Percentiles rank a stretch among this genome's conserved stretches.
These are phyloP conservation scores for Blera fallax DNA, from an alignment of 2,888 invertebrate species.

Conservation along the genomic window DNA sequence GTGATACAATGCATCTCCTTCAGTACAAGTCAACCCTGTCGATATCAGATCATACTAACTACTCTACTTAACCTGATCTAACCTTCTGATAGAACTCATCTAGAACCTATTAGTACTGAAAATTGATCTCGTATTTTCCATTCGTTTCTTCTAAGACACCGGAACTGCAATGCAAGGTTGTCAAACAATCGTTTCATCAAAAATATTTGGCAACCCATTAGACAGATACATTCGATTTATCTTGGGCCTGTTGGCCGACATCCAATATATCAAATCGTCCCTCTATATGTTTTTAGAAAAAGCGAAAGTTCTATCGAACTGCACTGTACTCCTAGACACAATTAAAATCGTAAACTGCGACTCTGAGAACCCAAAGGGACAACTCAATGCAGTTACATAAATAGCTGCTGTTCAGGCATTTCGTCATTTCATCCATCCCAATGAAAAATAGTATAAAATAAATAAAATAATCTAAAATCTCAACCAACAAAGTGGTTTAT, in stretches of 20 bases:
- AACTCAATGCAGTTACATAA: slow-evolving; percentile 39
- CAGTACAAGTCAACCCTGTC: too few species aligned
- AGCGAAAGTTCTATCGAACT: slow-evolving; percentile 36
- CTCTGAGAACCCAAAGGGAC: neutral
- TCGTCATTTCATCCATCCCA: slow-evolving; percentile 27
- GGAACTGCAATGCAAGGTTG: slow-evolving; percentile 48
- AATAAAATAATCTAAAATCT: slow-evolving; percentile 57
- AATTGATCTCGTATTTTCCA: slow-evolving; percentile 14
- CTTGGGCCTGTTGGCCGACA: slow-evolving; percentile 22
- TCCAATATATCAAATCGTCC: neutral
- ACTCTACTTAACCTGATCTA: too few species aligned
- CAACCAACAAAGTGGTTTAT: slow-evolving; percentile 72
- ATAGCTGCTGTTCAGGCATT: neutral
- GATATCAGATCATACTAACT: too few species aligned
- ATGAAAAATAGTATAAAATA: neutral
- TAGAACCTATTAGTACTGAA: neutral
- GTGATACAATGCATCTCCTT: too few species aligned
- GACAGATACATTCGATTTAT: neutral
- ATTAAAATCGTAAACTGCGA: slow-evolving; percentile 1
- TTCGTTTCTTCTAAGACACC: neutral
- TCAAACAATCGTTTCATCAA: slow-evolving; percentile 6
- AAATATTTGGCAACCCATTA: slow-evolving; percentile 30
- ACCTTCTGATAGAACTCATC: too few species aligned
- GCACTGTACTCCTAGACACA: neutral
- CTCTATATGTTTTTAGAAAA: slow-evolving; percentile 13